These are phyloP conservation scores for Lutjanus erythropterus DNA, from an alignment of 2,113 vertebrate genomes.

Conservation along the genomic window DNA sequence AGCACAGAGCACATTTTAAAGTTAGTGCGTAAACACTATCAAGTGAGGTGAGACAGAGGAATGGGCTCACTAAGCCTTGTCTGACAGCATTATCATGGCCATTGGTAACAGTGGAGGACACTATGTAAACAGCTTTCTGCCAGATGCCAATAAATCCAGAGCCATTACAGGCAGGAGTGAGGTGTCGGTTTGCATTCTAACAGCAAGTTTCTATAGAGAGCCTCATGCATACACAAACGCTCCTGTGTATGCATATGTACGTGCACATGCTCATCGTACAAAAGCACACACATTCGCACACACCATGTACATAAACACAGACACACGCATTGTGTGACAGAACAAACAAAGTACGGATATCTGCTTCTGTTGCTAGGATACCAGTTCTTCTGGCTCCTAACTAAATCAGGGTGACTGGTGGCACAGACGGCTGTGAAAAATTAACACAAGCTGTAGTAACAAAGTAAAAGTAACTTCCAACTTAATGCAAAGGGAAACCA, in stretches of 20 bases:
- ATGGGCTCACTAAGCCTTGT: conserved; percentile 51
- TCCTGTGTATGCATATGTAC: conserved; percentile 12
- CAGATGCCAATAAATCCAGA: conserved; percentile 66
- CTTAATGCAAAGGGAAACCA: conserved; percentile 26
- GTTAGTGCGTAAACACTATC: conserved; percentile 57
- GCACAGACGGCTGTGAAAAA: conserved; percentile 73
- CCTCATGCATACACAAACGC: conserved; percentile 16
- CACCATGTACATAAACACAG: conserved; percentile 12
- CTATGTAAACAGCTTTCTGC: conserved; percentile 71
- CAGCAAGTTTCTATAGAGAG: conserved; percentile 45
- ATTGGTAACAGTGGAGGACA: conserved; percentile 61
- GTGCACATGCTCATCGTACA: conserved; percentile 9
- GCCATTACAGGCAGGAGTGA: conserved; percentile 52
- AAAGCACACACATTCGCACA: not conserved
- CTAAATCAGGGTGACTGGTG: conserved; percentile 77
- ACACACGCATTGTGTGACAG: conserved; percentile 51
- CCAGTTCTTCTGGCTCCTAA: conserved; percentile 74
- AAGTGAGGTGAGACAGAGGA: conserved; percentile 50
- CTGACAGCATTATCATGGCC: conserved; percentile 64
- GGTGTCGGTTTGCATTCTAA: conserved; percentile 66
- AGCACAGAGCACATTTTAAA: conserved; percentile 44
- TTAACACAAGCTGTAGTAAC: conserved; percentile 68
- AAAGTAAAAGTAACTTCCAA: conserved; percentile 67
- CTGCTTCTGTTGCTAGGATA: conserved; percentile 84
- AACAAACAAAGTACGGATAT: conserved; percentile 70